Base-by-base conservation (phyloP, 2,888 invertebrate genomes). In the Cosmorhoe ocellata region DNA sequence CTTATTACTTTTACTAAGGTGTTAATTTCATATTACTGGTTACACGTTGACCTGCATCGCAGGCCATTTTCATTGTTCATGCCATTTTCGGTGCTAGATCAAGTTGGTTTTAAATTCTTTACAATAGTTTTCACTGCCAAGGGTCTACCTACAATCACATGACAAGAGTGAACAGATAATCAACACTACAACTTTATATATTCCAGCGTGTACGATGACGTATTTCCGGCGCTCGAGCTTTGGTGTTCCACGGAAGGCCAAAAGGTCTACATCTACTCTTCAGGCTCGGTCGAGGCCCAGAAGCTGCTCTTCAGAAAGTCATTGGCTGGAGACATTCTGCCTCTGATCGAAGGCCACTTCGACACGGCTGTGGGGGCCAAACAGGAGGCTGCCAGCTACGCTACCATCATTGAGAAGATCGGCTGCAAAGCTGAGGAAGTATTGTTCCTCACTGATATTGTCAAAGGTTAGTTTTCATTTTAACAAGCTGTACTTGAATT, bases 221-320 rank as follows among this genome's bases (percentile, higher is more conserved):
- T 98, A 0, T 91, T 93, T 0, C 88, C 91, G 10, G 94, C 95
- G 0, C 90, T 99, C 37, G 91, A 95, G 70, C 84, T 91, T 51
- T 96, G 98, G 95, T 91, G 91, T 2, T 88, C 92, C 2, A 82
- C 90, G 9, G 95, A 94, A 8, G 92, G 92, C 27, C 92, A 92
- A 54, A 88, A 87, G 61, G 88, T 98, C 39, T 97, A 94, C 73
- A 94, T 98, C 55, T 99, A 96, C 80, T 98, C 98, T 0, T 98
- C 98, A 18, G 98, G 98, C 37, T 97, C 97, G 46, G 93, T 97
- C 0, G 94, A 95, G 67, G 96, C 98, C 9, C 99, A 99, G 79
- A 95, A 97, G 74, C 90, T 98, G 7, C 91, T 98, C 2, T 98
- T 98, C 78, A 91, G 91, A 0, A 91, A 96, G 78, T 94, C 97